Percentiles rank a stretch among this genome's conserved stretches.
Conservation (phyloP, 2,888 invertebrate genomes). For the Leistus spinibarbis region DNA sequence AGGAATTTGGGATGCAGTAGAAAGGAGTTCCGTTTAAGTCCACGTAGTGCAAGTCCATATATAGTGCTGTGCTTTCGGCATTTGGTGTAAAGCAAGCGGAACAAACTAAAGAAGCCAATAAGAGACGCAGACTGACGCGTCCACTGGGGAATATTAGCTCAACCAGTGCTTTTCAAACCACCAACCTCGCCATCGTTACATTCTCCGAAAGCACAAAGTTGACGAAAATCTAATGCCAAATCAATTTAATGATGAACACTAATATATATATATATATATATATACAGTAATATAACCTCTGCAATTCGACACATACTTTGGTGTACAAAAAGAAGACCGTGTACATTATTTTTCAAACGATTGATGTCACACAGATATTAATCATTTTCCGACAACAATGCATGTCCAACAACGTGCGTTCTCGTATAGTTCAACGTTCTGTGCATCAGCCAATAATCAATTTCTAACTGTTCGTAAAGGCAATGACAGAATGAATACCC, state of each 20-base stretch:
- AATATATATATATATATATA: not conserved
- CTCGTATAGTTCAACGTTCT: not conserved
- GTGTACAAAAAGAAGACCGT: not conserved
- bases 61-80: not conserved
- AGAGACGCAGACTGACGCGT: conserved; percentile 8
- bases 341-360: conserved; percentile 23
- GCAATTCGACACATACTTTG: not conserved
- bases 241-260: not conserved
- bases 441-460: not conserved
- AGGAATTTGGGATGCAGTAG: not conserved
- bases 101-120: conserved; percentile 37
- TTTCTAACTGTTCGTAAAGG: not conserved
- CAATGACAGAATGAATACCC: not conserved
- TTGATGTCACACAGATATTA: conserved; percentile 39
- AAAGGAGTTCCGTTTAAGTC: not conserved
- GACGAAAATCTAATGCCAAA: not conserved
- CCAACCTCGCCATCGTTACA: not conserved
- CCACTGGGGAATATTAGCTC: conserved; percentile 32
- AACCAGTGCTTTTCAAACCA: conserved; percentile 18
- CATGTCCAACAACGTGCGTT: conserved; percentile 1
- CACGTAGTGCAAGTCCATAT: not conserved
- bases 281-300: not conserved
- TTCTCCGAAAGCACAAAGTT: not conserved
- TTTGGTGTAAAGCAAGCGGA: conserved; percentile 27
- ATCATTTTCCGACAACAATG: conserved; percentile 32